Evolutionary conservation across 1,140 invertebrate genomes (phyloP), one percentile per base, ranked within the genome.

Genomic region (Cydia fagiglandana): DNA sequence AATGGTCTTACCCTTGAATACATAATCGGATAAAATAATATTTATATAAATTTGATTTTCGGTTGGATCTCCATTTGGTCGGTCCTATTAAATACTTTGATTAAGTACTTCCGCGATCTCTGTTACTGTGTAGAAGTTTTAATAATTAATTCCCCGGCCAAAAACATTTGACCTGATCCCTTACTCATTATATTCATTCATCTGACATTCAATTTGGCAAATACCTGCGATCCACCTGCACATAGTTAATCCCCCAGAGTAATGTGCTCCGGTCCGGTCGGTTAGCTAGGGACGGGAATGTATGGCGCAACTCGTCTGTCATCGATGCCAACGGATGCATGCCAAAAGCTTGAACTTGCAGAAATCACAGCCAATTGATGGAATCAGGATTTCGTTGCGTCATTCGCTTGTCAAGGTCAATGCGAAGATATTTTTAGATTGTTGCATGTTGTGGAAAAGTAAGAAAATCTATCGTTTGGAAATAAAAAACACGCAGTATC

Each of bases 151-250:
- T 47, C 15, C 45, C 2, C 4, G 15, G 45, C 45, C 45, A 47
- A 47, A 12, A 47, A 13, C 45, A 13, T 34, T 34, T 34, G 12
- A 47, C 7, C 13, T 47, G 12, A 53, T 53, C 15, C n/a, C 50
- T n/a, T 17, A 17, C 56, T 61, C n/a, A 9, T 20, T 13, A 70
- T 12, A 10, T 17, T 13, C 10, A 70, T 38, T 70, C 66, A 28
- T 68, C 2, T 70, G 66, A 70, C 66, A 70, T 34, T 28, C 64
- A 68, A 15, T 70, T 70, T 70, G 56, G 20, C 56, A 61, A 61
- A 61, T 61, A 61, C 20, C 56, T 24, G 38, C 38, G 10, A n/a
- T 56, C 15, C 53, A 56, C n/a, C 56, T 61, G 56, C 20, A 61
- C 7, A 20, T 61, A 24, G 17, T 61, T 61, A 61, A 61, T 61